These are phyloP conservation scores for Axis porcinus DNA, from an alignment of 2,113 vertebrate species.

Conservation along the genomic window DNA sequence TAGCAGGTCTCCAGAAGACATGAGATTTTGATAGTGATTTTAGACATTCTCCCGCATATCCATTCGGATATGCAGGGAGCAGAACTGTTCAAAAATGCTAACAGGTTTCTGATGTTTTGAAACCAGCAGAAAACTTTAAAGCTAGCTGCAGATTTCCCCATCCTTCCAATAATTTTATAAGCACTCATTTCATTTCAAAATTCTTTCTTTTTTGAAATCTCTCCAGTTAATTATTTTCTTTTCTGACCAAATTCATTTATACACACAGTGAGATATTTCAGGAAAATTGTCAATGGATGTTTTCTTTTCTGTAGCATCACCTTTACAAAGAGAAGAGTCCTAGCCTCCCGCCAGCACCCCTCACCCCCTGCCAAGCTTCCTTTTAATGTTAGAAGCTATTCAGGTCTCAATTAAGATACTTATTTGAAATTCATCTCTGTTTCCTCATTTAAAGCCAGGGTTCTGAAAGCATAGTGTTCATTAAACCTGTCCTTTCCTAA, in stretches of 20 bases:
- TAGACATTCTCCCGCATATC: not conserved
- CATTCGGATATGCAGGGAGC: not conserved
- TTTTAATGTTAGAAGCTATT: not conserved
- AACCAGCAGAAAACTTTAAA: not conserved
- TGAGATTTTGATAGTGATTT: not conserved
- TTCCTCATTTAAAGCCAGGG: not conserved
- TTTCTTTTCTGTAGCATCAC: not conserved
- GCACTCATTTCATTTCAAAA: not conserved
- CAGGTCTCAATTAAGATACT: not conserved
- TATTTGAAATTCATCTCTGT: not conserved
- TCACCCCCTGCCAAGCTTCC: accelerated
- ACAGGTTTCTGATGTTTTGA: not conserved
- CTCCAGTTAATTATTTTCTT: not conserved
- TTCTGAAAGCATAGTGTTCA: not conserved
- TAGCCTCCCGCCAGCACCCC: accelerated
- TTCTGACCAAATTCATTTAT: not conserved
- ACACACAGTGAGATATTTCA: not conserved
- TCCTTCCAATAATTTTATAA: not conserved
- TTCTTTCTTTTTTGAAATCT: not conserved
- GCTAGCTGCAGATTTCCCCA: not conserved
- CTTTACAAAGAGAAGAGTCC: not conserved
- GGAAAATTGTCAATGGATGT: not conserved
- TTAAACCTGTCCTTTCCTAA: not conserved
- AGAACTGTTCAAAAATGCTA: not conserved
- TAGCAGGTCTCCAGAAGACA: not conserved